These are phyloP conservation scores for Zosterops japonicus DNA, from an alignment of 2,113 vertebrate species.

Conservation along the genomic window DNA sequence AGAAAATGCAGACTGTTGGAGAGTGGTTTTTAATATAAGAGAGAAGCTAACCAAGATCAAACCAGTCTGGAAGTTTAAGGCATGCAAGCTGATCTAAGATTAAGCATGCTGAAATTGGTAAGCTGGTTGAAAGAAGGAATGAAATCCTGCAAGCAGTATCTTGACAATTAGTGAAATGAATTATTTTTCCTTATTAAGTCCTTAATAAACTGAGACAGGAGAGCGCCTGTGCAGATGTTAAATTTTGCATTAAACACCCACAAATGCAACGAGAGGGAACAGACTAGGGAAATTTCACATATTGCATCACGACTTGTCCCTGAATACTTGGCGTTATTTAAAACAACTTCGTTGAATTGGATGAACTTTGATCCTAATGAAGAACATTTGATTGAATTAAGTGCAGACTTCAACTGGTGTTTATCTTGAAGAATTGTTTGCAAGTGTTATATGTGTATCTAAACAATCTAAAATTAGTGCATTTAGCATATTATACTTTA, in stretches of 20 bases:
- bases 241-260: neutral
- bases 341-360: constrained; percentile 1
- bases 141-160: neutral
- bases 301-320: constrained; percentile 16
- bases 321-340: neutral
- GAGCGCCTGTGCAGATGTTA: neutral
- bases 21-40: neutral
- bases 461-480: neutral
- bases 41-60: neutral
- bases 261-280: neutral
- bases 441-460: neutral
- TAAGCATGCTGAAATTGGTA: neutral
- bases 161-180: neutral
- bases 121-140: neutral
- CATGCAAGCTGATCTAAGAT: neutral
- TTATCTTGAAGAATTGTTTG: constrained; percentile 5
- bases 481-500: neutral
- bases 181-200: neutral
- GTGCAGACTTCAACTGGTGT: neutral
- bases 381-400: constrained; percentile 33
- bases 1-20: neutral
- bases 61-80: neutral
- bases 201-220: neutral
- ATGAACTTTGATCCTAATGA: constrained; percentile 49
- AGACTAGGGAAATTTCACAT: neutral